Conservation (phyloP, 1,140 invertebrate species). For the Latrodectus geometricus region DNA sequence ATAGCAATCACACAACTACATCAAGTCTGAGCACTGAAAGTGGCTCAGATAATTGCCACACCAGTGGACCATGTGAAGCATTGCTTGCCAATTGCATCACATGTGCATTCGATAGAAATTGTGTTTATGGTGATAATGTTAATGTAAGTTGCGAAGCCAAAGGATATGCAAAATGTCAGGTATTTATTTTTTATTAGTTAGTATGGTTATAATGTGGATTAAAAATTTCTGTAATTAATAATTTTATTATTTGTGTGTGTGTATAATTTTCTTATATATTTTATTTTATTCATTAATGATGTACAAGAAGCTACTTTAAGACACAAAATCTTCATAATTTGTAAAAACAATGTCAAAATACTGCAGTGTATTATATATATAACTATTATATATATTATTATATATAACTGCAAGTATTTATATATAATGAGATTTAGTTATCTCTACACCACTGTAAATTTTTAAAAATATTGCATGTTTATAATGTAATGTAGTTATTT, state of each 20-base stretch:
- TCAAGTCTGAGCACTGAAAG: constrained; percentile 27
- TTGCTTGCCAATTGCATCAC: constrained; percentile 69
- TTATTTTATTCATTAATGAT: too few species aligned
- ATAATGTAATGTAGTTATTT: too few species aligned
- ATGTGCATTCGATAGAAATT: constrained; percentile 71
- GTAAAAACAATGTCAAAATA: too few species aligned
- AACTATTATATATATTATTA: constrained; percentile 43
- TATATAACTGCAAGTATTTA: not conserved
- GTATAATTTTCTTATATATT: too few species aligned
- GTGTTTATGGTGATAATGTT: constrained; percentile 70
- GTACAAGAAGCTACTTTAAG: too few species aligned
- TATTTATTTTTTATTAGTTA: constrained; percentile 58
- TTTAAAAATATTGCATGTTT: too few species aligned
- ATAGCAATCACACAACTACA: constrained; percentile 24
- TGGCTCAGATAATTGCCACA: constrained; percentile 61
- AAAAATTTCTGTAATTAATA: constrained; percentile 8
- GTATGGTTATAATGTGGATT: too few species aligned
- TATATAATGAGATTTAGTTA: not conserved
- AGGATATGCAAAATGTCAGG: constrained; percentile 65
- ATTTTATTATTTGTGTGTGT: too few species aligned
- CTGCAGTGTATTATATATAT: too few species aligned
- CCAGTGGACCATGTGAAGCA: constrained; percentile 64
- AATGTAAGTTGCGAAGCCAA: constrained; percentile 68
- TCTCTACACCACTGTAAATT: constrained; percentile 4
- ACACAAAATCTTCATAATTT: too few species aligned